Conservation (phyloP, 2,113 vertebrate species). For the Cathartes aura region DNA sequence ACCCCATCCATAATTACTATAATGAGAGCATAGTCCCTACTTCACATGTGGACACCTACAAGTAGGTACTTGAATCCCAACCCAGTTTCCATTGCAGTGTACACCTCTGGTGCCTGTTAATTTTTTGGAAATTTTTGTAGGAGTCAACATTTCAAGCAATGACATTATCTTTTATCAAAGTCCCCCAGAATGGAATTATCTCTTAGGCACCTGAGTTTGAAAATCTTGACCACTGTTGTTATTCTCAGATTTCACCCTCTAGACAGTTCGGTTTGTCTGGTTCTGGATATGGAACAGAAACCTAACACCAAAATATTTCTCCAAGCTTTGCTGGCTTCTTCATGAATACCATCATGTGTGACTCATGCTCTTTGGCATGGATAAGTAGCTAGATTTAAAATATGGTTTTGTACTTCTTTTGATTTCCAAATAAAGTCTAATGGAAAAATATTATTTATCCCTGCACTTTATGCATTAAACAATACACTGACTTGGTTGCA, state of each 20-base stretch:
- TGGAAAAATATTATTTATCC: conserved; percentile 31
- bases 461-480: not conserved
- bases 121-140: not conserved
- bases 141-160: not conserved
- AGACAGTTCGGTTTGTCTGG: conserved; percentile 2
- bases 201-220: not conserved
- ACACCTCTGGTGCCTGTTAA: not conserved
- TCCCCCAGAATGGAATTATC: not conserved
- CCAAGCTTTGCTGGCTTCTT: conserved; percentile 38
- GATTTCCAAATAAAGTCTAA: conserved; percentile 6
- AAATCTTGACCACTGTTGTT: not conserved
- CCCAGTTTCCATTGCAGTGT: not conserved
- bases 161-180: not conserved
- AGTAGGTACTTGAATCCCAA: not conserved
- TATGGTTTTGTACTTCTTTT: conserved; percentile 6
- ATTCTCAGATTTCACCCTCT: conserved; percentile 24
- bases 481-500: not conserved
- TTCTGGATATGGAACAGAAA: conserved; percentile 54
- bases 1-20: not conserved
- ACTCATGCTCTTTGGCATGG: conserved; percentile 54
- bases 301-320: conserved; percentile 35
- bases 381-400: conserved; percentile 28
- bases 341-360: conserved; percentile 25
- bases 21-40: not conserved
- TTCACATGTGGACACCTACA: not conserved